Evolutionary conservation across 1,140 invertebrate genomes (phyloP).

Genomic region (Drosophila fuyamai): DNA sequence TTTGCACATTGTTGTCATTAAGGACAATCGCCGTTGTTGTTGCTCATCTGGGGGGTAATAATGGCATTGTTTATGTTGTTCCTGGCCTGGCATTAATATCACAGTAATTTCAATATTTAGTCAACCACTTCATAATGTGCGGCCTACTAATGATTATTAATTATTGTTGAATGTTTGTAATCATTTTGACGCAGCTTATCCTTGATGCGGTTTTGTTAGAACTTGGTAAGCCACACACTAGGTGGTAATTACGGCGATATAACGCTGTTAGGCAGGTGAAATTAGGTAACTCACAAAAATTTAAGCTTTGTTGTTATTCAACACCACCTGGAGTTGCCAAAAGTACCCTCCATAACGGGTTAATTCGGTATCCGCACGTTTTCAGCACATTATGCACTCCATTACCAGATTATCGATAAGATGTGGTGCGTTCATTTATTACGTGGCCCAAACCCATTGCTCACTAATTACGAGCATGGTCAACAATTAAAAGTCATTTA

Average conservation of each 20-base stretch:
- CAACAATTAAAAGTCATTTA: conserved; percentile 77
- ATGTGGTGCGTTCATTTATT: conserved; percentile 29
- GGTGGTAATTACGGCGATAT: conserved; percentile 15
- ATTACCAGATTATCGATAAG: conserved; percentile 73
- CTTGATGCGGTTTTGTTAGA: conserved; percentile 13
- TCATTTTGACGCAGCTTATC: conserved; percentile 28
- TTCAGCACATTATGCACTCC: conserved; percentile 59
- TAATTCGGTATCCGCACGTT: conserved; percentile 20
- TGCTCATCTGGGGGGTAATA: conserved; percentile 58
- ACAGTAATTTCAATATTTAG: conserved; percentile 82
- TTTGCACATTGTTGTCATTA: conserved; percentile 75
- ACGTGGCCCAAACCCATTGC: conserved; percentile 15
- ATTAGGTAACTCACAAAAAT: conserved; percentile 27
- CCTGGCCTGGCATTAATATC: conserved; percentile 67
- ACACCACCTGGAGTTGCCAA: conserved; percentile 1
- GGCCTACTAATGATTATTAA: conserved; percentile 82
- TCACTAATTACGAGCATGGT: conserved; percentile 60
- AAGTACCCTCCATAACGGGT: background rate
- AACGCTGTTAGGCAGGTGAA: conserved; percentile 42
- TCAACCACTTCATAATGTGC: conserved; percentile 80
- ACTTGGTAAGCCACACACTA: conserved; percentile 70
- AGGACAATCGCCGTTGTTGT: conserved; percentile 40
- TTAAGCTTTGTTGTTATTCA: background rate
- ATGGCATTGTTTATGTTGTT: conserved; percentile 78
- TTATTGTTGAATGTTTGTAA: conserved; percentile 72